phyloP scores from a whole-genome alignment of 2,797 vertebrate species.

The Agapornis canus region DNA sequence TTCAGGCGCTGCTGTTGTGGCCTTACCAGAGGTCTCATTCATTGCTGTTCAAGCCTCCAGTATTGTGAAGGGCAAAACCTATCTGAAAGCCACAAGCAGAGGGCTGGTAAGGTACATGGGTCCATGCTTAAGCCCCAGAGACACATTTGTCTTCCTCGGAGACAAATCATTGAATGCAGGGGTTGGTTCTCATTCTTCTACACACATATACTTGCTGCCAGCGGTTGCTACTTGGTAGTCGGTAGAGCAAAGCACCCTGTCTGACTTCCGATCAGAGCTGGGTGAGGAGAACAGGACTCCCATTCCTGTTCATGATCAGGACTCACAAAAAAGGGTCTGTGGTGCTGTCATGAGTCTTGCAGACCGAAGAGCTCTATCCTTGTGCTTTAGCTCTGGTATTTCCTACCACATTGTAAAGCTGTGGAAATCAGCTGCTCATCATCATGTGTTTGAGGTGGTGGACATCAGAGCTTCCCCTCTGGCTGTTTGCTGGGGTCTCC shows the following conservation, averaged over 20 bases:
- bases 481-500: neutral
- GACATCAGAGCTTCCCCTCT: neutral
- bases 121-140: neutral
- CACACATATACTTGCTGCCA: neutral
- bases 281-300: neutral
- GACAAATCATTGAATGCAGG: neutral
- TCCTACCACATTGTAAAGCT: neutral
- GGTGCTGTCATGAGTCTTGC: neutral
- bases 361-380: neutral
- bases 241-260: neutral
- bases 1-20: neutral
- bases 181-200: neutral
- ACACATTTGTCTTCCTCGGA: neutral
- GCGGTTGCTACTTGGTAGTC: neutral
- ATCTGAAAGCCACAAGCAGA: neutral
- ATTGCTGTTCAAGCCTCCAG: neutral
- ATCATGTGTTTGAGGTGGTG: neutral
- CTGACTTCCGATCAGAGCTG: neutral
- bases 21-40: neutral
- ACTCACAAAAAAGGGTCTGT: neutral
- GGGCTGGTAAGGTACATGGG: neutral
- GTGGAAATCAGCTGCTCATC: constrained; percentile 22
- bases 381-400: neutral
- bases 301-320: neutral
- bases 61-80: neutral